Conservation (phyloP, 2,113 vertebrate genomes). For the Ahaetulla prasina region DNA sequence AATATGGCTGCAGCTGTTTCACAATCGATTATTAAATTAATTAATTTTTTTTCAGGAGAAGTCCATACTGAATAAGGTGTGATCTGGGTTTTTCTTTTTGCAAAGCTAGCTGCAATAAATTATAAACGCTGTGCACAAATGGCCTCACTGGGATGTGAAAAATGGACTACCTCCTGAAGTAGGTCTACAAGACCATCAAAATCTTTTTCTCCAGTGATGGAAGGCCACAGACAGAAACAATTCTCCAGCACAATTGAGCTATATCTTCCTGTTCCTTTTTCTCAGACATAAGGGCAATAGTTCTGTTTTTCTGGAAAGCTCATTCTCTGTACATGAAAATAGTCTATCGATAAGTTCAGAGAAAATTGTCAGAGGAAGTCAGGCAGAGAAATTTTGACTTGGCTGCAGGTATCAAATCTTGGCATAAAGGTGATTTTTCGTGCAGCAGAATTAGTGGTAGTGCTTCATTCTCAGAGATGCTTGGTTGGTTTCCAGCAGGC, state of each 20-base stretch:
- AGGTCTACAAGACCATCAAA: background rate
- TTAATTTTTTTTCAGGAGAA: background rate
- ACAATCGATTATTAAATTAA: background rate
- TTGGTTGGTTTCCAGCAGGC: background rate
- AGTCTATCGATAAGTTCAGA: background rate
- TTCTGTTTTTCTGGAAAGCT: background rate
- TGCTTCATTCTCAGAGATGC: background rate
- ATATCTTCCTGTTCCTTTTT: background rate
- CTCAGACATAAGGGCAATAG: background rate
- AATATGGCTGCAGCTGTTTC: background rate
- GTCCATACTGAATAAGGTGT: background rate
- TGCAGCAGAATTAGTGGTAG: background rate
- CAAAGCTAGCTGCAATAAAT: background rate
- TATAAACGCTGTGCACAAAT: background rate
- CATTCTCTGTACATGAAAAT: background rate
- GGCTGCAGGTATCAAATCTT: background rate
- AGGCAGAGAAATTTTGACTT: background rate
- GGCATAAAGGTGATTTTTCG: background rate
- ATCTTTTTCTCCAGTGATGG: background rate
- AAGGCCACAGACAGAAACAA: background rate
- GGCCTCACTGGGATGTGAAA: background rate
- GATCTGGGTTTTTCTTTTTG: background rate
- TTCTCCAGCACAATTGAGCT: background rate
- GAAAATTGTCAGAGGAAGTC: background rate
- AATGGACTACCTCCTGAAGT: background rate